Evolutionary conservation across 2,888 invertebrate genomes (phyloP), one percentile per base, ranked within the genome.

Genomic region (Oligia strigilis): DNA sequence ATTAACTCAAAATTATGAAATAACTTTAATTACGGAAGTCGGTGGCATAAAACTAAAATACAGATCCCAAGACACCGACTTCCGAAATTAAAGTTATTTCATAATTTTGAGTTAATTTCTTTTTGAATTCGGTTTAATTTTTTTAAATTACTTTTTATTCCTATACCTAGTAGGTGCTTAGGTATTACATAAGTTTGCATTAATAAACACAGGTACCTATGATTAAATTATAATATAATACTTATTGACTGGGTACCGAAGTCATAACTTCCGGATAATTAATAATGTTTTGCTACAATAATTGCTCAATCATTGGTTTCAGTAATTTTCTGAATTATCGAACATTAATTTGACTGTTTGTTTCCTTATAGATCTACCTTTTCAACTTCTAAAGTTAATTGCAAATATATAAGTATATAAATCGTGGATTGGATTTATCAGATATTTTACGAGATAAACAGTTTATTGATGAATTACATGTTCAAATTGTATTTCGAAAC

Each of bases 291-390:
- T 74, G 64, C 40, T 73, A 62, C 49, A 76, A 75, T 86, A 82
- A 84, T 84, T 84, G 84, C 62, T 82, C 80, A 79, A 73, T 79
- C 62, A 78, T 65, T 71, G 49, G 64, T 70, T 67, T 52, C 19
- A 72, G 65, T 86, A 65, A 78, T 81, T 80, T 78, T 58, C 58
- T 19, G 52, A 80, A 80, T 81, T 73, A 78, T 52, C 80, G 66
- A 78, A 73, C 58, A 60, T 75, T 78, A 69, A 80, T 76, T 76
- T 71, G 52, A n/a, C 49, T 73, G 66, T 78, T 80, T 76, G 52
- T 83, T 86, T 85, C 75, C 76, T 29, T 29, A 29, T 29, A 80
- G 70, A 67, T 82, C 71, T 43, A 46, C 65, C 14, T 46, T 73
- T 60, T 55, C 29, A 84, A 46, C 14, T n/a, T 52, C 11, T 29